Base-by-base conservation (phyloP, 2,797 vertebrate genomes). In the Rhodeus uyekii region DNA sequence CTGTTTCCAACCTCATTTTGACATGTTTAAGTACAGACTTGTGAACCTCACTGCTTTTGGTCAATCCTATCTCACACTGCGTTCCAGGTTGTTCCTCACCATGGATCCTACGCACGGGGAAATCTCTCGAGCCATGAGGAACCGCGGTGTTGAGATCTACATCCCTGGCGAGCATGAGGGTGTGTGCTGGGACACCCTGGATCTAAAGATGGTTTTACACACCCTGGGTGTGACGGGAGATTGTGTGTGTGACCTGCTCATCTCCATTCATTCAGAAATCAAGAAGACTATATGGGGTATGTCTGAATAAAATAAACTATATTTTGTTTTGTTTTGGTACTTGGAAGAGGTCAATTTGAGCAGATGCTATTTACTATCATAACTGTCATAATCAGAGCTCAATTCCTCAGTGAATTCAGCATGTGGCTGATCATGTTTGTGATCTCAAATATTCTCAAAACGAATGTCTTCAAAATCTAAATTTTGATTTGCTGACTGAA, bases 71-170 rank as follows among this genome's bases (percentile, higher is more conserved):
- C 24, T 50, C 10, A 50, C 16, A 29, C 38, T 38, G 60, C 48
- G 8, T 42, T 69, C 8, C 86, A 99, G 98, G 85, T 92, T 99
- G 87, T 99, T 99, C 88, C 94, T 99, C 84, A 96, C 97, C 71
- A 97, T 99, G 98, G 97, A 99, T 92, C 96, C 97, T 14, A 79
- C 88, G 5, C 96, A 98, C 1, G 97, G 98, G 8, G 98, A 99
- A 91, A 97, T 99, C 91, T 99, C 98, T 83, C 94, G 98, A 90
- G 98, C 98, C 50, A 99, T 99, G 98, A 92, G 98, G 87, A 99
- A 99, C 92, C 94, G 98, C 86, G 98, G 98, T 19, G 94, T 99
- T 86, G 98, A 99, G 91, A 89, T 99, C 58, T 97, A 96, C 87
- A 90, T 99, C 90, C 94, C 96, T 3, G 97, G 96, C 46, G 96